Conservation (phyloP, 2,888 invertebrate species). For the Flexamia atlantica region DNA sequence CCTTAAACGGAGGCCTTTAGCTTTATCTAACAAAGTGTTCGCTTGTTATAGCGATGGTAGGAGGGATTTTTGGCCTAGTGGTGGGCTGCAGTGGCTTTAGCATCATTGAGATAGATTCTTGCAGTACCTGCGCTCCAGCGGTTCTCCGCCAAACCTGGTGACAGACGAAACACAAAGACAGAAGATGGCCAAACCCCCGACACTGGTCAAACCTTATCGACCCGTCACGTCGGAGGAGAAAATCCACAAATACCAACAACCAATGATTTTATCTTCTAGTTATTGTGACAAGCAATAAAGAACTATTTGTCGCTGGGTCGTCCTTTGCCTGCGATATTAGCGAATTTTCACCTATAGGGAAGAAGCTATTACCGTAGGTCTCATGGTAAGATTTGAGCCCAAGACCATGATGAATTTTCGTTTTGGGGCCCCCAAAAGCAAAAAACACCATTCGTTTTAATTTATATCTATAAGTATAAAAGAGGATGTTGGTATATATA, state of each 20-base stretch:
- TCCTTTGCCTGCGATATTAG: no score
- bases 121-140: slow-evolving; percentile 32
- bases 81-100: slow-evolving; percentile 48
- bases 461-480: no score
- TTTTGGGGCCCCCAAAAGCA: no score
- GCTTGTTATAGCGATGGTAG: slow-evolving; percentile 37
- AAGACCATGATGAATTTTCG: no score
- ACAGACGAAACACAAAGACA: background rate
- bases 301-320: background rate
- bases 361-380: no score
- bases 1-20: no score
- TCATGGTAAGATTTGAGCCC: no score
- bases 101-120: slow-evolving; percentile 43
- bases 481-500: no score
- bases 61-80: slow-evolving; percentile 44
- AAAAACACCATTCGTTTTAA: no score
- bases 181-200: background rate
- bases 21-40: no score
- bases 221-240: background rate
- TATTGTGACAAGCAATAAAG: background rate
- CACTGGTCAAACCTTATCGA: slow-evolving; percentile 13
- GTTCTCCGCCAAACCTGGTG: background rate
- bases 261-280: slow-evolving; percentile 3
- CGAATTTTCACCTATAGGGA: no score
- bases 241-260: background rate